Conservation (phyloP, 2,888 invertebrate species). For the Malachius bipustulatus region DNA sequence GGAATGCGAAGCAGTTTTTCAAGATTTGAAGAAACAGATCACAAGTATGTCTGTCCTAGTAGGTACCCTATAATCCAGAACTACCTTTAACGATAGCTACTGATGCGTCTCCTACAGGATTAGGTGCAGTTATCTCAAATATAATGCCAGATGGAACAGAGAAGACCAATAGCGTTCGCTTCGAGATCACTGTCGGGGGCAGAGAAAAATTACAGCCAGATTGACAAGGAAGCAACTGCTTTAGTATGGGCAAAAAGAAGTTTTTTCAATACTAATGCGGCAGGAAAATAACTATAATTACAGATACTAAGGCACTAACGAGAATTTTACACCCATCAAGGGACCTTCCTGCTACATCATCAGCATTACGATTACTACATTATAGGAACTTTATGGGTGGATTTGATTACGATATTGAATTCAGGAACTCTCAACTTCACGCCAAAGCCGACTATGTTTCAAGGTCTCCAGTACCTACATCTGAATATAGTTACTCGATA, state of each 20-base stretch:
- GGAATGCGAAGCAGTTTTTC: conserved; percentile 15
- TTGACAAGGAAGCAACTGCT: too few species aligned
- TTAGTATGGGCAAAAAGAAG: conserved; percentile 17
- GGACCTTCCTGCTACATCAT: conserved; percentile 9
- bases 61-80: conserved; percentile 21
- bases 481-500: conserved; percentile 3
- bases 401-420: conserved; percentile 14
- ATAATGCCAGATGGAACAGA: conserved; percentile 25
- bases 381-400: conserved; percentile 12
- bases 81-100: conserved; percentile 24
- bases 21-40: conserved; percentile 18
- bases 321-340: conserved; percentile 11
- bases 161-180: too few species aligned
- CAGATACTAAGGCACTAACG: conserved; percentile 16
- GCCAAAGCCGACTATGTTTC: too few species aligned
- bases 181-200: too few species aligned
- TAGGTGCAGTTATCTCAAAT: conserved; percentile 27
- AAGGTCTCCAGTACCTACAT: too few species aligned
- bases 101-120: conserved; percentile 27
- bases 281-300: conserved; percentile 13
- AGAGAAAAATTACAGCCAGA: too few species aligned
- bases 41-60: conserved; percentile 18
- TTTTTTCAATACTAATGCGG: conserved; percentile 14
- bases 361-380: conserved; percentile 16
- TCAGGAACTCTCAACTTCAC: too few species aligned